phyloP scores from a whole-genome alignment of 92 coral and sea anemone genomes.

The Paramuricea clavata region DNA sequence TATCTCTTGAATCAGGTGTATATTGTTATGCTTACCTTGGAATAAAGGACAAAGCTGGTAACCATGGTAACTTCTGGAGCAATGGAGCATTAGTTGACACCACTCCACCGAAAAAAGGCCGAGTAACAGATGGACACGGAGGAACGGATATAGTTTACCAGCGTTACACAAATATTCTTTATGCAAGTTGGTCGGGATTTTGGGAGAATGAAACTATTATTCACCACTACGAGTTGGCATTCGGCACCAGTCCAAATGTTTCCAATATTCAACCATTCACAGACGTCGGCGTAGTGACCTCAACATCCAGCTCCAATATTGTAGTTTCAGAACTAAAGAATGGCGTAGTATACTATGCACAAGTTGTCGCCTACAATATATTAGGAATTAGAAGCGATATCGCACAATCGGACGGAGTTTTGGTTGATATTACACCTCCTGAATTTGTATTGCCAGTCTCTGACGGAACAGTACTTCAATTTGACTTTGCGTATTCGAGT shows the following conservation, averaged over 20 bases:
- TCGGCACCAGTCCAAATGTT: slow-evolving; percentile 78
- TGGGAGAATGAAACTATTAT: slow-evolving; percentile 81
- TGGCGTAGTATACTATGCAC: slow-evolving; percentile 83
- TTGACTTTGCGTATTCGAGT: slow-evolving; percentile 56
- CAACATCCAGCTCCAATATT: slow-evolving; percentile 80
- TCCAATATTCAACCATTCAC: slow-evolving; percentile 81
- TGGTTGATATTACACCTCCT: slow-evolving; percentile 87
- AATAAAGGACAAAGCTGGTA: slow-evolving; percentile 81
- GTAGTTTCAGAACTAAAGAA: slow-evolving; percentile 71
- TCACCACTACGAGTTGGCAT: slow-evolving; percentile 79
- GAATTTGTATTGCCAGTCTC: slow-evolving; percentile 63
- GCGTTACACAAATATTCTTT: slow-evolving; percentile 76
- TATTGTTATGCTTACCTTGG: slow-evolving; percentile 78
- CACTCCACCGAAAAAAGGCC: slow-evolving; percentile 80
- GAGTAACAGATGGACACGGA: slow-evolving; percentile 76
- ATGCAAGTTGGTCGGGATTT: slow-evolving; percentile 89
- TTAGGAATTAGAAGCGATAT: slow-evolving; percentile 81
- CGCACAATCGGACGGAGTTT: slow-evolving; percentile 81
- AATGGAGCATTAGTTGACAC: slow-evolving; percentile 81
- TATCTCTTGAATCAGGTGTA: slow-evolving; percentile 75
- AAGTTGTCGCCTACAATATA: slow-evolving; percentile 82
- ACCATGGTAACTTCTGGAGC: slow-evolving; percentile 74
- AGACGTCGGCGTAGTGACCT: slow-evolving; percentile 79
- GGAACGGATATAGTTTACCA: slow-evolving; percentile 69
- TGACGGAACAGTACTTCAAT: slow-evolving; percentile 74